phyloP scores from a whole-genome alignment of 2,888 invertebrate species.

The Himalopsyche kuldschensis region DNA sequence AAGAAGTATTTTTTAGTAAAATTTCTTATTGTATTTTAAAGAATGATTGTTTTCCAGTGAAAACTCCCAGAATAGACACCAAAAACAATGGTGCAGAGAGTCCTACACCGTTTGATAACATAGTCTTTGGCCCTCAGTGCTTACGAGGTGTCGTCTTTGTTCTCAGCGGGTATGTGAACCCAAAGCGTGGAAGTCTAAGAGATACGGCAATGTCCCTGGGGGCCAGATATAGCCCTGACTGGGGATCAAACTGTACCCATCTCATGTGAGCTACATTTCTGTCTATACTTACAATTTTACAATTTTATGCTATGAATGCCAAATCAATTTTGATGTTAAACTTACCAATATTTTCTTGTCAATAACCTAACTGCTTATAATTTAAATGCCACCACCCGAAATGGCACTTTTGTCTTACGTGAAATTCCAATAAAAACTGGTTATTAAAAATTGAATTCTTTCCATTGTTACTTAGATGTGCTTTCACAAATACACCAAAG shows the following conservation, averaged over 20 bases:
- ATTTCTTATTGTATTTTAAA: not conserved
- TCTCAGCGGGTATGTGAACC: conserved; percentile 88
- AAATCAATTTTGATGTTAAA: not conserved
- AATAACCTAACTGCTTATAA: too few relatives aligned
- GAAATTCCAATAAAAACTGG: not conserved
- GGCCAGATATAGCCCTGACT: conserved; percentile 75
- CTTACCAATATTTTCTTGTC: not conserved
- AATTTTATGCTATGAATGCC: too few relatives aligned
- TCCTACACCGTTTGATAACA: not conserved
- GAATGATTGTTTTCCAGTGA: not conserved
- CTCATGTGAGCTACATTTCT: conserved; percentile 68
- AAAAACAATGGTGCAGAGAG: not conserved
- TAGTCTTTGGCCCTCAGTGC: conserved; percentile 22
- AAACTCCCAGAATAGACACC: not conserved
- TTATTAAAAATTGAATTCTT: not conserved
- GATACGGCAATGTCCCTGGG: conserved; percentile 75
- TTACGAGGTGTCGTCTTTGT: conserved; percentile 71
- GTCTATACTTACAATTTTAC: too few relatives aligned
- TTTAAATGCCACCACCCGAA: too few relatives aligned
- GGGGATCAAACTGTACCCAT: conserved; percentile 78
- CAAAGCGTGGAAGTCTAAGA: conserved; percentile 69
- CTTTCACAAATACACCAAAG: conserved; percentile 88
- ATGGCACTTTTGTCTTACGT: not conserved
- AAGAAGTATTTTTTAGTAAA: too few relatives aligned
- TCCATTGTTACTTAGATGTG: conserved; percentile 67